Conservation (phyloP, 1,140 invertebrate genomes). For the Drosophila ercepeae region DNA sequence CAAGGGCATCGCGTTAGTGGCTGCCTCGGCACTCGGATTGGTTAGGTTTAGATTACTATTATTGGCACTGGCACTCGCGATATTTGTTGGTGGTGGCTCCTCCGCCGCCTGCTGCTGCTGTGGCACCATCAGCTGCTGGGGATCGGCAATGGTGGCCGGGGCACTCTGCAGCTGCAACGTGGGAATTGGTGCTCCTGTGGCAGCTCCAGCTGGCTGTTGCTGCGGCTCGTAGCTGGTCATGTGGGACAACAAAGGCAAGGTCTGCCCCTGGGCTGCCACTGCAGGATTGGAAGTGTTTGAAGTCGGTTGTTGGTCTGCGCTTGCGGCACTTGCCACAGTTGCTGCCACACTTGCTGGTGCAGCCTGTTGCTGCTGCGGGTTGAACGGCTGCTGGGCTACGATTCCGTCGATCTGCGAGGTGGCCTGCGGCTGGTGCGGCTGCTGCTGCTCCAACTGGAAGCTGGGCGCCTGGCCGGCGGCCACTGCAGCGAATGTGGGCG, state of each 20-base stretch:
- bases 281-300: slow-evolving; percentile 55
- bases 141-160: slow-evolving; percentile 74
- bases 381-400: slow-evolving; percentile 39
- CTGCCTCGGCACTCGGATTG: slow-evolving; percentile 48
- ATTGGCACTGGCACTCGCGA: slow-evolving; percentile 82
- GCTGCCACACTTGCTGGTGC: slow-evolving; percentile 26
- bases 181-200: slow-evolving; percentile 27
- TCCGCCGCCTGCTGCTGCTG: slow-evolving; percentile 32
- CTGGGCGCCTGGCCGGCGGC: slow-evolving; percentile 57
- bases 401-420: slow-evolving; percentile 71
- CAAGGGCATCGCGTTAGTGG: slow-evolving; percentile 42
- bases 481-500: slow-evolving; percentile 62
- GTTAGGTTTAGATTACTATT: slow-evolving; percentile 67
- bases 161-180: slow-evolving; percentile 65
- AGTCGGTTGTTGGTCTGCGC: slow-evolving; percentile 55
- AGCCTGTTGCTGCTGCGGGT: slow-evolving; percentile 29
- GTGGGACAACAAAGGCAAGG: slow-evolving; percentile 70
- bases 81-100: slow-evolving; percentile 53
- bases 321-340: slow-evolving; percentile 3
- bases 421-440: slow-evolving; percentile 49
- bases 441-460: slow-evolving; percentile 55
- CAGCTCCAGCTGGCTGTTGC: slow-evolving; percentile 22
- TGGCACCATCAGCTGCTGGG: slow-evolving; percentile 65
- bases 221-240: slow-evolving; percentile 67
- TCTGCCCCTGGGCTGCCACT: slow-evolving; percentile 61